phyloP scores from a whole-genome alignment of 2,797 vertebrate genomes.

The Enteromius argenteus region DNA sequence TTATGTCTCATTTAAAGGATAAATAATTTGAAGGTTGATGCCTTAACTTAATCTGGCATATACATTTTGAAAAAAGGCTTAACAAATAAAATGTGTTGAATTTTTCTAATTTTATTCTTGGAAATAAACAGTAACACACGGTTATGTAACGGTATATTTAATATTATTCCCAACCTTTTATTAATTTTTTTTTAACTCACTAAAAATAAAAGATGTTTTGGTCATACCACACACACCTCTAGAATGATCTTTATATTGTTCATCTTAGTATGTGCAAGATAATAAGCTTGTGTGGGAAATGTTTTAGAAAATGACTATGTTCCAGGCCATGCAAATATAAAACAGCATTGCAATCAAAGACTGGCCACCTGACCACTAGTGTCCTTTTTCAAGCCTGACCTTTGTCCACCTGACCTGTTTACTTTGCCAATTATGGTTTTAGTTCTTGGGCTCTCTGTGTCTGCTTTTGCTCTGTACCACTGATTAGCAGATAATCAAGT shows the following conservation, averaged over 20 bases:
- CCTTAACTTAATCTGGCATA: neutral
- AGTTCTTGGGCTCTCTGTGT: neutral
- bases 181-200: neutral
- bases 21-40: neutral
- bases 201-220: neutral
- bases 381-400: neutral
- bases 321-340: neutral
- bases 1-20: neutral
- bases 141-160: too few relatives aligned
- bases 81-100: neutral
- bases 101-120: neutral
- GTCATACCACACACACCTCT: neutral
- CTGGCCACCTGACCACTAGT: neutral
- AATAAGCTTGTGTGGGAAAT: neutral
- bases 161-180: too few relatives aligned
- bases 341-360: neutral
- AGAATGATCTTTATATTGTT: neutral
- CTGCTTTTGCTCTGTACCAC: neutral
- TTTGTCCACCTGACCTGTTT: conserved; percentile 14
- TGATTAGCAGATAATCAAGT: neutral
- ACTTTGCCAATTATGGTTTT: neutral
- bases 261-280: neutral
- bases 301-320: neutral
- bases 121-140: too few relatives aligned
- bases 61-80: neutral